Percentiles rank a stretch among this genome's conserved stretches.
These are phyloP conservation scores for Diachasma alloeum DNA, from an alignment of 1,140 invertebrate species.

Conservation along the genomic window DNA sequence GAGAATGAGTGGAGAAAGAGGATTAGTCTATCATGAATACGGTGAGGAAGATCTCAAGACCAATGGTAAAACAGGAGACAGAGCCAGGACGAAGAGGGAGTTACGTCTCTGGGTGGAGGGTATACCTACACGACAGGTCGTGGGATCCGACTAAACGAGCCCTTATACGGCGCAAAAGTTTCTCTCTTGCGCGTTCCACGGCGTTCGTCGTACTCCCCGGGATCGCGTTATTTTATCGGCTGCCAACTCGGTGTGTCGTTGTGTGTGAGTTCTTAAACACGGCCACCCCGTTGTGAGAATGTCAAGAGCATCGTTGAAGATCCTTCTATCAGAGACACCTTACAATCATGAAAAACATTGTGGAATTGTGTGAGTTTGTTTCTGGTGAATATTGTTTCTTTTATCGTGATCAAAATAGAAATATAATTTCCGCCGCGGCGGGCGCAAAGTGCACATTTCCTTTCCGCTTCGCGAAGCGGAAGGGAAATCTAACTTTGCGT, in stretches of 20 bases:
- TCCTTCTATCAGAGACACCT: too few species aligned
- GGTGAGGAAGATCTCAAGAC: not conserved
- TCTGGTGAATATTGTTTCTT: too few species aligned
- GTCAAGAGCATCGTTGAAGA: too few species aligned
- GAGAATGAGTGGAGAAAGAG: not conserved
- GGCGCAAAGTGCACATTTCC: too few species aligned
- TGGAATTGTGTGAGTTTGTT: too few species aligned
- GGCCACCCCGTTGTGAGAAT: too few species aligned
- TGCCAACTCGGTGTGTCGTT: not conserved
- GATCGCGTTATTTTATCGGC: not conserved
- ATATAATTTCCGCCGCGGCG: too few species aligned
- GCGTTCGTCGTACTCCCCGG: constrained; percentile 15
- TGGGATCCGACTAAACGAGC: constrained; percentile 38
- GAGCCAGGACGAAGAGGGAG: not conserved
- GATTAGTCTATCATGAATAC: not conserved
- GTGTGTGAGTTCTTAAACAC: not conserved
- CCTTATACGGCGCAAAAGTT: constrained; percentile 47
- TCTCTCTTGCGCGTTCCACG: constrained; percentile 19
- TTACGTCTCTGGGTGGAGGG: not conserved
- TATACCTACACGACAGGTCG: not conserved
- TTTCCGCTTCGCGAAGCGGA: too few species aligned
- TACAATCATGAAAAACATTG: too few species aligned
- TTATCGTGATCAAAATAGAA: too few species aligned
- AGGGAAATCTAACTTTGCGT: too few species aligned
- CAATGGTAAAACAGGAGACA: not conserved